Evolutionary conservation across 2,113 vertebrate species (phyloP).

Genomic region (Oreotrochilus melanogaster): DNA sequence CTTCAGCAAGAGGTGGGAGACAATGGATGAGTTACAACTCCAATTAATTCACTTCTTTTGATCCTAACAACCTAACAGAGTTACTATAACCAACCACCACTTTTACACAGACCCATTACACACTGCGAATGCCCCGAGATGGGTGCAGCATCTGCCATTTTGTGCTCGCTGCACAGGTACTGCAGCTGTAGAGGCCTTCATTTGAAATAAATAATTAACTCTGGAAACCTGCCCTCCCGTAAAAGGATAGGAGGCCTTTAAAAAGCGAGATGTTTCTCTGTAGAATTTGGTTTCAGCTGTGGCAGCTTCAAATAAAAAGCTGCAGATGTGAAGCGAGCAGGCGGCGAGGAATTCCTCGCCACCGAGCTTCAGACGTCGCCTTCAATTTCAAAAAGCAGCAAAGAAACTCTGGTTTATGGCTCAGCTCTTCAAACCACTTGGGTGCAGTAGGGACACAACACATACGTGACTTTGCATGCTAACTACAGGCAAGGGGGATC

Average conservation of each 20-base stretch:
- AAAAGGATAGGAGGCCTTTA: neutral
- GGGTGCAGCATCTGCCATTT: neutral
- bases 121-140: no score
- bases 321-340: neutral
- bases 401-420: neutral
- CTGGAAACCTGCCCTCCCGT: neutral
- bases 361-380: neutral
- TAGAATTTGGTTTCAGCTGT: neutral
- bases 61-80: neutral
- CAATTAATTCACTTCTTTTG: neutral
- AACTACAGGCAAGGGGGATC: neutral
- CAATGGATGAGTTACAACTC: neutral
- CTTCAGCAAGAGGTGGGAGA: neutral
- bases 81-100: neutral
- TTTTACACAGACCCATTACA: neutral
- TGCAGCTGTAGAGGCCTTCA: neutral
- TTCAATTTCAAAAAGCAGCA: neutral
- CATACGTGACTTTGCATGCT: neutral
- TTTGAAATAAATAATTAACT: neutral
- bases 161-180: neutral
- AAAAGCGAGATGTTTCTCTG: neutral
- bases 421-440: neutral
- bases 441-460: neutral
- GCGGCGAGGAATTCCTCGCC: neutral
- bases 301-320: neutral